Base-by-base conservation (phyloP, 2,113 vertebrate genomes). In the Pluvialis apricaria region DNA sequence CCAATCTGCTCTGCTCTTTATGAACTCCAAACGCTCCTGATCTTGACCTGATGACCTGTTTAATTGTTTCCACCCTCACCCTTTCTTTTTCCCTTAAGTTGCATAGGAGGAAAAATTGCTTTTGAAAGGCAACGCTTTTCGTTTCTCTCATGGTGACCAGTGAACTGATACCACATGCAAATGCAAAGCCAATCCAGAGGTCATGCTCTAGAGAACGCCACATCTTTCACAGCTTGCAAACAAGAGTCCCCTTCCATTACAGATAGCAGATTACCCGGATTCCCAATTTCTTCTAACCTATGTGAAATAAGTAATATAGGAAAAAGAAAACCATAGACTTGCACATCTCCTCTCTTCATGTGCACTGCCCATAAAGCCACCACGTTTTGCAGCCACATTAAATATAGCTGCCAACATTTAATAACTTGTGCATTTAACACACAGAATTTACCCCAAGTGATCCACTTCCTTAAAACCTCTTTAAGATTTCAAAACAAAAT, bases 1-100 rank as follows among this genome's bases (percentile, higher is more conserved):
- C 66, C 80, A 89, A 85, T 85, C 86, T 95, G 83, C 58, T 94
- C 78, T 88, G 81, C 85, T 73, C 75, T 87, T 95, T 69, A 96
- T 77, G 89, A 94, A 94, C 86, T 90, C 83, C 68, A 82, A 62
- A 65, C 2, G 16, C 73, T 90, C 95, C 92, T 95, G 91, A 96
- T 95, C 92, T 90, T 95, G 91, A 94, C 89, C 89, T 25, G 21
- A 8, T 64, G 86, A 92, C 91, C 81, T 10, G 4, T 49, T 45
- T 70, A 44, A 95, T 73, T 94, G 78, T 91, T 73, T 90, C 73
- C 79, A 75, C 79, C 66, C 42, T 61, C 4, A 2, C 24, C 42
- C 70, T 80, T 82, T 84, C 80, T 84, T 90, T 90, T 49, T 57
- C 45, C 60, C 51, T 34, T 24, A 68, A 77, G 82, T 54, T 65